Evolutionary conservation across 2,113 vertebrate species (phyloP), one percentile per base, ranked within the genome.

Genomic region (Gobio gobio): DNA sequence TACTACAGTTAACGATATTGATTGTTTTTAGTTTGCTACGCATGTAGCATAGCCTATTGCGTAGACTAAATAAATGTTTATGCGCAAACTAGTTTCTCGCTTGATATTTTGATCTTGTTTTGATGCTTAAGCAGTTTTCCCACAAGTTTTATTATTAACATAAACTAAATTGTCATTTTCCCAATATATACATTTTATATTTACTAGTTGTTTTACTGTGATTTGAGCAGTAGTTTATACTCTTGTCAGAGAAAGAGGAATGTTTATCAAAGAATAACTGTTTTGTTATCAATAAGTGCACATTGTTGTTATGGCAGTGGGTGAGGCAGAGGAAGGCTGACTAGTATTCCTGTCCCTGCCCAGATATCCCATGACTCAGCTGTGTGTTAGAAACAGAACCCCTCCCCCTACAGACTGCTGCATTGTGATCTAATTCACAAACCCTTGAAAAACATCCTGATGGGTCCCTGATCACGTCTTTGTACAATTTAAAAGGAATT

Each of bases 301-400:
- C 56, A 86, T 86, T 86, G 56, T 63, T 82, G 63, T 75, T 73
- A 51, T 10, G 24, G 45, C 80, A 82, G 89, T 85, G 88, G 90
- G 92, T 5, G 92, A 89, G 85, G 86, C 82, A 66, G 82, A 86
- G 68, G 85, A 86, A 83, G 45, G 58, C 85, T 85, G 83, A 82
- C 73, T 29, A n/a, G 54, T 49, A 12, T 22, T 73, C 51, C 36
- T 33, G 61, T 78, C 76, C 29, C 54, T 85, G 73, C 84, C 29
- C 68, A 75, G 83, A 77, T 59, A 63, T 82, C 85, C 83, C 74
- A 85, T 95, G 94, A 95, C 90, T 94, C 94, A 95, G 93, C 94
- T 47, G 5, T 78, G 26, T 45, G 47, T 61, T 77, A 36, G 82
- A 58, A 77, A 76, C 89, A 86, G 86, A 89, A 33, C 91, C 90